Percentiles rank a stretch among this genome's conserved stretches.
Evolutionary conservation across 1,140 invertebrate genomes (phyloP).

Genomic region (Papilio dardanus): DNA sequence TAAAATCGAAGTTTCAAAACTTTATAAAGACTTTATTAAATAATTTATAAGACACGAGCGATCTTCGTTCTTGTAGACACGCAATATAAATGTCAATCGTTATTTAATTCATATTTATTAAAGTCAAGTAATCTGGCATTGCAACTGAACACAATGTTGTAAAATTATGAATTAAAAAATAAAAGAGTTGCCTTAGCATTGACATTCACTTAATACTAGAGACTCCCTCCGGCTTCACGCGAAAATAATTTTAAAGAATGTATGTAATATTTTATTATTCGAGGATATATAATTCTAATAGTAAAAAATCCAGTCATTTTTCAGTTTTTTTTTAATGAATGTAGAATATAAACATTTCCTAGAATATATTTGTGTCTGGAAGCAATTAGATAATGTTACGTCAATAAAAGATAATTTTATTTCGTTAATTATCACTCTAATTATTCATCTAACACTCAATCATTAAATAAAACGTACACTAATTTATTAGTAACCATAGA

Average conservation of each 20-base stretch:
- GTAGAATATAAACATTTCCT: neutral
- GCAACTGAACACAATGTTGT: slow-evolving; percentile 16
- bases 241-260: neutral
- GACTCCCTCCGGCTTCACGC: no score
- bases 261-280: no score
- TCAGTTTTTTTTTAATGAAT: no score
- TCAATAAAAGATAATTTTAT: slow-evolving; percentile 13
- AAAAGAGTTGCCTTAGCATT: neutral
- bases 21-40: neutral
- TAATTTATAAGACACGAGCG: slow-evolving; percentile 3
- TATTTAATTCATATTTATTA: slow-evolving; percentile 21
- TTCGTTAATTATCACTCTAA: slow-evolving; percentile 2
- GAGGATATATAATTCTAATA: no score
- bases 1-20: neutral
- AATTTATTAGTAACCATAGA: no score
- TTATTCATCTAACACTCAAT: neutral
- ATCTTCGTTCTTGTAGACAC: neutral
- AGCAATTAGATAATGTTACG: slow-evolving; percentile 8
- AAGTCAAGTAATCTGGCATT: slow-evolving; percentile 25
- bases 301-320: no score
- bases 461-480: neutral
- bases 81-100: slow-evolving; percentile 16
- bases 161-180: slow-evolving; percentile 2
- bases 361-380: neutral
- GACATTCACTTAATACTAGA: neutral